Percentiles rank a stretch among this genome's conserved stretches.
phyloP scores from a whole-genome alignment of 2,113 vertebrate species.

The Spermophilus dauricus region DNA sequence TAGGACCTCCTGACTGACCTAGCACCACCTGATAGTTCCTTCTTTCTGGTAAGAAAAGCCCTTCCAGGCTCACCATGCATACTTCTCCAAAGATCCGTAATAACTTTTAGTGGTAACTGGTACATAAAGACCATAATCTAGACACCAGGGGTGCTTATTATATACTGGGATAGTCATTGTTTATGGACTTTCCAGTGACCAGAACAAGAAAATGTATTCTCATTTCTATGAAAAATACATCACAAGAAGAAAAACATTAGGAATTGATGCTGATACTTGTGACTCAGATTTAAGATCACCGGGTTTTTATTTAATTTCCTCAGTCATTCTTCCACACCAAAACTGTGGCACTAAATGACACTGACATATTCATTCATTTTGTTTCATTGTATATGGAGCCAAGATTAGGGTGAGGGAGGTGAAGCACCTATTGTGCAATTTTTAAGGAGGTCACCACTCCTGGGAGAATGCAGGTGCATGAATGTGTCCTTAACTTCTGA shows the following conservation, averaged over 20 bases:
- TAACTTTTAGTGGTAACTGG: background rate
- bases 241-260: background rate
- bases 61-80: background rate
- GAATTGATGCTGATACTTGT: background rate
- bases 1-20: background rate
- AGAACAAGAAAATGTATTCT: background rate
- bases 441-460: background rate
- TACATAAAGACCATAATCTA: background rate
- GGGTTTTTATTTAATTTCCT: background rate
- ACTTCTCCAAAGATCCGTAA: background rate
- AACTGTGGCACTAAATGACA: background rate
- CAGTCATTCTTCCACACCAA: background rate
- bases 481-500: no score
- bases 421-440: background rate
- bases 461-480: accelerated
- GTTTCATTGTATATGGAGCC: background rate
- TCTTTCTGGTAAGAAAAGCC: background rate
- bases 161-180: background rate
- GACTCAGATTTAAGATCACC: background rate
- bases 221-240: slow-evolving; percentile 7
- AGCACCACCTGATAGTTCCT: background rate
- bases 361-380: background rate
- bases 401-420: background rate
- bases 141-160: background rate
- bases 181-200: background rate